Conservation (phyloP, 2,797 vertebrate genomes). For the Sarcophilus harrisii region DNA sequence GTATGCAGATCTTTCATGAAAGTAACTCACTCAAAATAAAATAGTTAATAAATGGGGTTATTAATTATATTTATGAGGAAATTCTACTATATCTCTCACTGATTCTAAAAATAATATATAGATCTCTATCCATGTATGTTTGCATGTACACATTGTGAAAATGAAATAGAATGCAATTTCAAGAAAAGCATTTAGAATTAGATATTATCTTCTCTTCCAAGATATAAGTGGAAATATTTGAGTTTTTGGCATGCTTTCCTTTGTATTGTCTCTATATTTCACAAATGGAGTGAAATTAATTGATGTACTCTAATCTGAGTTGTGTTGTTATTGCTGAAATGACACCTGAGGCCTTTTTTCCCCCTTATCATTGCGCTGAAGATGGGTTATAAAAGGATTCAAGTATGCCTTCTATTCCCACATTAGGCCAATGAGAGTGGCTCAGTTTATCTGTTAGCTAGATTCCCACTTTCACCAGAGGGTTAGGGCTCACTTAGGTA, state of each 20-base stretch:
- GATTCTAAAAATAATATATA: background rate
- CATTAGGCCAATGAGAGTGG: background rate
- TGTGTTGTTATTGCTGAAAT: background rate
- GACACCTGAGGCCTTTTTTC: background rate
- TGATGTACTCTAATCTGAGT: background rate
- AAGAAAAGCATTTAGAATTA: background rate
- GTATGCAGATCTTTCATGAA: background rate
- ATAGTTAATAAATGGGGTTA: background rate
- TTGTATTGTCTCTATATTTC: background rate
- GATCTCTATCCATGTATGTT: background rate
- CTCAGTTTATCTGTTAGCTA: background rate
- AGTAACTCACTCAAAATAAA: background rate
- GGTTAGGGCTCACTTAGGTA: conserved; percentile 10
- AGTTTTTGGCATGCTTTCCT: background rate
- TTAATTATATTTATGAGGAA: background rate
- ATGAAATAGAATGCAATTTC: background rate
- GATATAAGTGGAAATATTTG: background rate
- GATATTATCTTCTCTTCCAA: background rate
- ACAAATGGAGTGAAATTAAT: background rate
- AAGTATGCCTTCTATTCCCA: background rate
- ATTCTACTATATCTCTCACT: background rate
- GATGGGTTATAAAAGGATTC: background rate
- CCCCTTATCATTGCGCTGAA: background rate
- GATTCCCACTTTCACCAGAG: background rate
- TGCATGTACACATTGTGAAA: background rate